These are phyloP conservation scores for Uropsilus gracilis DNA, from an alignment of 2,113 vertebrate genomes.

Conservation along the genomic window DNA sequence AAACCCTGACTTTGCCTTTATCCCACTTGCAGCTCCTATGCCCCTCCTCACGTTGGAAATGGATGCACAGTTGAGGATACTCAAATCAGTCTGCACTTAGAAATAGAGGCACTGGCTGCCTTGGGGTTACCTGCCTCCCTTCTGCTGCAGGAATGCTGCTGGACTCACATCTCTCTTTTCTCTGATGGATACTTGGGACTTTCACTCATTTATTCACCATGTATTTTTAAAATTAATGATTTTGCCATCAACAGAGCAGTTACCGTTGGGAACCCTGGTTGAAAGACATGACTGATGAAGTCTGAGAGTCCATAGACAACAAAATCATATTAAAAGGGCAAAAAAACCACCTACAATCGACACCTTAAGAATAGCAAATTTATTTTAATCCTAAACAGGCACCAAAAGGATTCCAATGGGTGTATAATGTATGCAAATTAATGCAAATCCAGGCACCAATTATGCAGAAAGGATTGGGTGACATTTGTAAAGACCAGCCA, in stretches of 20 bases:
- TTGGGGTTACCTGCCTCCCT: not conserved
- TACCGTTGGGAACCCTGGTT: not conserved
- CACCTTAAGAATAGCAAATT: slow-evolving; percentile 69
- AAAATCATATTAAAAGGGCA: not conserved
- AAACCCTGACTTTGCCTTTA: not conserved
- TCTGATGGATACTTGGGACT: not conserved
- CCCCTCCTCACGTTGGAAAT: not conserved
- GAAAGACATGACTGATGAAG: not conserved
- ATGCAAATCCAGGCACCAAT: slow-evolving; percentile 52
- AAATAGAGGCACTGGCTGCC: not conserved
- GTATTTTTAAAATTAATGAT: slow-evolving; percentile 6
- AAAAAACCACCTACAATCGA: slow-evolving; percentile 17
- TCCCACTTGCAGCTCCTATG: not conserved
- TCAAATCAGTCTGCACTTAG: not conserved
- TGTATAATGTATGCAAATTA: slow-evolving; percentile 57
- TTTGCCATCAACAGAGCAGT: not conserved
- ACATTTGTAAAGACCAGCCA: slow-evolving; percentile 57
- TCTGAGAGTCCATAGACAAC: not conserved
- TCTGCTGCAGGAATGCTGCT: not conserved
- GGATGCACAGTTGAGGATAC: not conserved
- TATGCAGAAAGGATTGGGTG: slow-evolving; percentile 42
- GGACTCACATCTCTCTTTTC: not conserved
- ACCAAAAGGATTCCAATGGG: slow-evolving; percentile 4
- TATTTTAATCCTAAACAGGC: slow-evolving; percentile 66
- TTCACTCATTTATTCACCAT: not conserved